Conservation (phyloP, 2,113 vertebrate genomes). For the Triplophysa rosa region DNA sequence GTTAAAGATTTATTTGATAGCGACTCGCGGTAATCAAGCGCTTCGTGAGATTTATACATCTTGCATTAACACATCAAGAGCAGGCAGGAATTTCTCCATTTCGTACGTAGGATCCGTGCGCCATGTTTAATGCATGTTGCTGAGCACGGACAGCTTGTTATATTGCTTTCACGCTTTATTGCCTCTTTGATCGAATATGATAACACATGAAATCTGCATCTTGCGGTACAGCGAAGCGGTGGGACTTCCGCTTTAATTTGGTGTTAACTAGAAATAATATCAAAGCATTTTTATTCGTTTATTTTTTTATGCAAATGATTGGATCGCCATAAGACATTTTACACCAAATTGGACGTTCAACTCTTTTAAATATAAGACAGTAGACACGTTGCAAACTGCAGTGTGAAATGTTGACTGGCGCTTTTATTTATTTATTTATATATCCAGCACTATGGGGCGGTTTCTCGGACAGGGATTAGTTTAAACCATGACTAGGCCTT, state of each 20-base stretch:
- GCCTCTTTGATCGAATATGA: conserved; percentile 29
- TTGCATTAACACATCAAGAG: conserved; percentile 35
- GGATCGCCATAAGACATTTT: too few species aligned
- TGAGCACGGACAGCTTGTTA: not conserved
- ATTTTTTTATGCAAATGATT: too few species aligned
- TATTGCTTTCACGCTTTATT: conserved; percentile 30
- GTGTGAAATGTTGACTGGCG: too few species aligned
- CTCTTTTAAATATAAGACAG: too few species aligned
- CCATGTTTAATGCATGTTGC: conserved; percentile 29
- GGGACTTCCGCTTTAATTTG: not conserved
- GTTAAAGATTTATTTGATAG: conserved; percentile 13
- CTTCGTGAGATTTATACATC: conserved; percentile 18
- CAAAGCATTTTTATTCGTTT: too few species aligned
- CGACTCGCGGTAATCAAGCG: conserved; percentile 1
- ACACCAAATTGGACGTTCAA: too few species aligned
- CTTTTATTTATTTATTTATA: too few species aligned
- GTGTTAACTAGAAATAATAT: too few species aligned
- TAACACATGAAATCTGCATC: conserved; percentile 11
- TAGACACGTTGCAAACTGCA: too few species aligned
- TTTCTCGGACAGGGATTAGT: too few species aligned
- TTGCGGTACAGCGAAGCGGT: not conserved
- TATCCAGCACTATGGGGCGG: too few species aligned
- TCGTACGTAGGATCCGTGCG: not conserved
- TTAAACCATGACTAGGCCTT: too few species aligned
- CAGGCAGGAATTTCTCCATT: conserved; percentile 19